A percentile compares a stretch with the other conserved stretches of the same genome.
Conservation (phyloP, 2,797 vertebrate genomes). For the Pteronotus mesoamericanus region DNA sequence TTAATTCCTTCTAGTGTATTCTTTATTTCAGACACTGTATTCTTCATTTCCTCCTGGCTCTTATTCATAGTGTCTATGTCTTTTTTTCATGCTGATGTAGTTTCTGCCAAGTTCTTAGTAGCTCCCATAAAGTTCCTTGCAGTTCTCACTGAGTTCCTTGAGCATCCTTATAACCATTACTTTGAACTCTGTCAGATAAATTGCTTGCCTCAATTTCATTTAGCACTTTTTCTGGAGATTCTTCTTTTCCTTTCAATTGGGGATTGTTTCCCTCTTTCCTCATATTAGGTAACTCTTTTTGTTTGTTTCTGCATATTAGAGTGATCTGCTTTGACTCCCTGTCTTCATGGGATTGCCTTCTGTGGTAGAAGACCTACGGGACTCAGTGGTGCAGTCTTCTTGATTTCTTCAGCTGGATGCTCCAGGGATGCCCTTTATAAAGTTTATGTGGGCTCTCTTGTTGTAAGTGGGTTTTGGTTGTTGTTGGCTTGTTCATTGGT, state of each 20-base stretch:
- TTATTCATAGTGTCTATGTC: neutral
- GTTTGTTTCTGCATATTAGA: neutral
- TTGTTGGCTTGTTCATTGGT: neutral
- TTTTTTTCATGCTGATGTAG: neutral
- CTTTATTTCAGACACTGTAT: neutral
- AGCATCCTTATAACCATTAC: neutral
- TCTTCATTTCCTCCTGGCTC: neutral
- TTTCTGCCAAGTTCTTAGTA: neutral
- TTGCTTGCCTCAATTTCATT: neutral
- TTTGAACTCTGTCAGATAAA: neutral
- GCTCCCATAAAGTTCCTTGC: neutral
- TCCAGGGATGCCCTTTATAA: neutral
- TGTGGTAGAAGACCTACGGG: neutral
- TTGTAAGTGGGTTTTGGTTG: neutral
- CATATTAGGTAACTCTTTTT: neutral
- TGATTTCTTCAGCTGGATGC: neutral
- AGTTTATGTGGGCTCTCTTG: neutral
- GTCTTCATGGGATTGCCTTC: neutral
- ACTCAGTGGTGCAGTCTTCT: neutral
- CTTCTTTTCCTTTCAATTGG: neutral
- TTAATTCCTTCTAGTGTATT: neutral
- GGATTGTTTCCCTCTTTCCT: neutral
- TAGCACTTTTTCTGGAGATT: neutral
- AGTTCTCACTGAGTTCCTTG: neutral
- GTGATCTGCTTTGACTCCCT: neutral